Evolutionary conservation across 1,140 invertebrate species (phyloP).

Genomic region (Uloborus diversus): DNA sequence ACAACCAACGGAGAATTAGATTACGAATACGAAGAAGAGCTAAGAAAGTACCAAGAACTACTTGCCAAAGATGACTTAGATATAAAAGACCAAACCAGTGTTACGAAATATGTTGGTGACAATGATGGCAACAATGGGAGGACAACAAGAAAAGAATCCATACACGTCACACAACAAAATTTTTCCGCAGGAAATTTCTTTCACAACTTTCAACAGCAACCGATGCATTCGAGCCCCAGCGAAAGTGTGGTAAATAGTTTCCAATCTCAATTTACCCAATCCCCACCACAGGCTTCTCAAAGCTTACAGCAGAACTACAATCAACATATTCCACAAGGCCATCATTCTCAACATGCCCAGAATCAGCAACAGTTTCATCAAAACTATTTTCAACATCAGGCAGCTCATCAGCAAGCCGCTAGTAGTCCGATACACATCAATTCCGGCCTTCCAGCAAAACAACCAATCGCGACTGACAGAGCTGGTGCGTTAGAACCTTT

Average conservation of each 20-base stretch:
- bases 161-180: slow-evolving; percentile 7
- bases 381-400: background rate
- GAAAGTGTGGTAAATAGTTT: too few species aligned
- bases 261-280: too few species aligned
- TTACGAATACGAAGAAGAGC: slow-evolving; percentile 45
- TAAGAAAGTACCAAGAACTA: slow-evolving; percentile 40
- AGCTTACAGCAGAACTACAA: background rate
- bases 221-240: background rate
- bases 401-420: background rate
- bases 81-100: background rate
- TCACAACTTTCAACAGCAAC: slow-evolving; percentile 11
- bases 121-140: too few species aligned
- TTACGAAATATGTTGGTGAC: too few species aligned
- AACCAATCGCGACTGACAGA: background rate
- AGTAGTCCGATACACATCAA: background rate
- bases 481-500: slow-evolving; percentile 15
- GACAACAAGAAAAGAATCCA: slow-evolving; percentile 15
- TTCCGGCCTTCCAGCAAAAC: background rate
- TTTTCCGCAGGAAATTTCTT: background rate
- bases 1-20: slow-evolving; percentile 11
- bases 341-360: background rate
- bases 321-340: background rate
- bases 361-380: background rate
- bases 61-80: slow-evolving; percentile 5
- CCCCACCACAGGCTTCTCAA: background rate